Conservation (phyloP, 2,888 invertebrate genomes). For the Euspilapteryx auroguttella region DNA sequence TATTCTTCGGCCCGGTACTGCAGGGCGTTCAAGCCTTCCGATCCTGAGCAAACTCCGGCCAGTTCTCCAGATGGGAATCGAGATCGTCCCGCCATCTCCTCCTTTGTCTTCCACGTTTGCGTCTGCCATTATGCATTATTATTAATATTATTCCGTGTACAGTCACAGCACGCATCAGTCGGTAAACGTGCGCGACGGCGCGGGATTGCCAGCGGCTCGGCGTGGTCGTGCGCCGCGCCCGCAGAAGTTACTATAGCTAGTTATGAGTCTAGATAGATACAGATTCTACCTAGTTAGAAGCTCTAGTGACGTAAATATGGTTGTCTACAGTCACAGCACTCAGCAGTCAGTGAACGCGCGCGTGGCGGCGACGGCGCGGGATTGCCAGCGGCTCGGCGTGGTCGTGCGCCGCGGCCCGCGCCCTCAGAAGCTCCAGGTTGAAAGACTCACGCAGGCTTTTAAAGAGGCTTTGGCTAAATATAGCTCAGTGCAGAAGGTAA, state of each 20-base stretch:
- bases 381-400: conserved; percentile 70
- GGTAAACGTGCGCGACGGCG: conserved; percentile 72
- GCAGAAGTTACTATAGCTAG: conserved; percentile 80
- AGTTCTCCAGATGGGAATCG: too few relatives aligned
- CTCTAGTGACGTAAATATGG: too few relatives aligned
- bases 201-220: conserved; percentile 73
- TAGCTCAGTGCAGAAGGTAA: conserved; percentile 78
- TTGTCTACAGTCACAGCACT: conserved; percentile 68
- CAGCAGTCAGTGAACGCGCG: conserved; percentile 75
- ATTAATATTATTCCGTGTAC: too few relatives aligned
- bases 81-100: too few relatives aligned
- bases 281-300: too few relatives aligned
- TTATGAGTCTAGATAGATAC: too few relatives aligned
- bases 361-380: conserved; percentile 72
- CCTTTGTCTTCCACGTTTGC: too few relatives aligned
- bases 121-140: too few relatives aligned
- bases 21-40: too few relatives aligned
- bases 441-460: conserved; percentile 82
- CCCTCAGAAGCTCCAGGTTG: conserved; percentile 81
- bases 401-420: conserved; percentile 74
- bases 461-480: conserved; percentile 77
- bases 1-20: too few relatives aligned
- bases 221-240: conserved; percentile 71
- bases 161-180: conserved; percentile 75
- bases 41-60: too few relatives aligned